Conservation (phyloP, 2,797 vertebrate species). For the Peromyscus melanophrys region DNA sequence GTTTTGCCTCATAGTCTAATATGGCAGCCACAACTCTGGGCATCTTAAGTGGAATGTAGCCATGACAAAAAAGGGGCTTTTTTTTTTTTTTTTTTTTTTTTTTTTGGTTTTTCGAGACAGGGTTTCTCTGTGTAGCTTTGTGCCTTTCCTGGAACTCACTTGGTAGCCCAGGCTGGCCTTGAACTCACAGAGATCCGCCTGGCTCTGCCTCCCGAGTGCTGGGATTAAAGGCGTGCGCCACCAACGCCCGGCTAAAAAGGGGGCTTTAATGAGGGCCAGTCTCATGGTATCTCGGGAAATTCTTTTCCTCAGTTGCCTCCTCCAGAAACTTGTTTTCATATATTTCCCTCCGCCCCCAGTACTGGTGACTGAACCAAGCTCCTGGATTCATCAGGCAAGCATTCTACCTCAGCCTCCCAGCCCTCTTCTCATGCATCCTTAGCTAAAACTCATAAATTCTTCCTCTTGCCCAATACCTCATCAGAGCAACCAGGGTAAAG, state of each 20-base stretch:
- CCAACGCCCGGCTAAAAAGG: too few species aligned
- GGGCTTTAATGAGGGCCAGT: background rate
- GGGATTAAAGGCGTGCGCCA: too few species aligned
- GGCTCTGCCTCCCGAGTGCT: too few species aligned
- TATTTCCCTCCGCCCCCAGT: background rate
- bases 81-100: too few species aligned
- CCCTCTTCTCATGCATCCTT: conserved; percentile 18
- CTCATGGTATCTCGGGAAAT: background rate
- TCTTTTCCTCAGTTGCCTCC: background rate
- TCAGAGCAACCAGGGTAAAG: background rate
- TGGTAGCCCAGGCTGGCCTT: too few species aligned
- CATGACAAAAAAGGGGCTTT: background rate
- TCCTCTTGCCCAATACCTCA: too few species aligned
- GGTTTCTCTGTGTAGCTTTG: too few species aligned
- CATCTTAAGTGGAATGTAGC: background rate
- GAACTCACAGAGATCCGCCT: too few species aligned
- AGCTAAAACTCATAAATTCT: background rate
- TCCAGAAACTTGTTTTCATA: conserved; percentile 43
- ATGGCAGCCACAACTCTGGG: background rate
- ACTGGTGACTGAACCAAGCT: background rate
- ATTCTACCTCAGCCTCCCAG: background rate
- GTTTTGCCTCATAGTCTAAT: background rate
- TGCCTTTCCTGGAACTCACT: too few species aligned
- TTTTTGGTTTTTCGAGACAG: too few species aligned
- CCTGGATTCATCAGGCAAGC: background rate